Evolutionary conservation across 2,888 invertebrate genomes (phyloP).

Genomic region (Apantesis nais): DNA sequence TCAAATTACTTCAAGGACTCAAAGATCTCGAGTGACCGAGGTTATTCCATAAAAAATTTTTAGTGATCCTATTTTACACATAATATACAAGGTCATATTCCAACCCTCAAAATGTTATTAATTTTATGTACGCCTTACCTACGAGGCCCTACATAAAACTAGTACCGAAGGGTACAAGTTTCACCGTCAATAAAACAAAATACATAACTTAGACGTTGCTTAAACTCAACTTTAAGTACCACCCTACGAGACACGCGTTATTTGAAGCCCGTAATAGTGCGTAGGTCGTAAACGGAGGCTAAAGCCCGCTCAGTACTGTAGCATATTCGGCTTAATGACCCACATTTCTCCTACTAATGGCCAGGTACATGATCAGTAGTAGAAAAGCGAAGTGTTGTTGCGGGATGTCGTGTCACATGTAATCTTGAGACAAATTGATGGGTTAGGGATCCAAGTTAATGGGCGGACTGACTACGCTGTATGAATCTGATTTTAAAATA

Average conservation of each 20-base stretch:
- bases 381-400: constrained; percentile 4
- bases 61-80: neutral
- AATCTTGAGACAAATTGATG: constrained; percentile 11
- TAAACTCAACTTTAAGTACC: constrained; percentile 11
- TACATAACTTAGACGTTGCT: constrained; percentile 6
- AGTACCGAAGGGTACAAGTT: neutral
- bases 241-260: constrained; percentile 4
- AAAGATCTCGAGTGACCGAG: too few relatives aligned
- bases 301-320: neutral
- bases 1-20: too few relatives aligned
- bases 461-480: neutral
- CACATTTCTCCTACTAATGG: constrained; percentile 13
- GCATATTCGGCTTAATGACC: constrained; percentile 10
- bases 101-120: neutral
- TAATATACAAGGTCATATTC: neutral
- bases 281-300: constrained; percentile 15
- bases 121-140: neutral
- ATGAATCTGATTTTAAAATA: neutral
- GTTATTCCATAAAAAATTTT: too few relatives aligned
- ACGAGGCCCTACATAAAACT: neutral
- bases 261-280: constrained; percentile 10
- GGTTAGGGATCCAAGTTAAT: constrained; percentile 8
- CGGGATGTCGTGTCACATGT: neutral
- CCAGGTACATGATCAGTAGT: constrained; percentile 14
- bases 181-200: constrained; percentile 15